Evolutionary conservation across 2,797 vertebrate genomes (phyloP), one percentile per base, ranked within the genome.

Genomic region (Allochrocebus solatus): DNA sequence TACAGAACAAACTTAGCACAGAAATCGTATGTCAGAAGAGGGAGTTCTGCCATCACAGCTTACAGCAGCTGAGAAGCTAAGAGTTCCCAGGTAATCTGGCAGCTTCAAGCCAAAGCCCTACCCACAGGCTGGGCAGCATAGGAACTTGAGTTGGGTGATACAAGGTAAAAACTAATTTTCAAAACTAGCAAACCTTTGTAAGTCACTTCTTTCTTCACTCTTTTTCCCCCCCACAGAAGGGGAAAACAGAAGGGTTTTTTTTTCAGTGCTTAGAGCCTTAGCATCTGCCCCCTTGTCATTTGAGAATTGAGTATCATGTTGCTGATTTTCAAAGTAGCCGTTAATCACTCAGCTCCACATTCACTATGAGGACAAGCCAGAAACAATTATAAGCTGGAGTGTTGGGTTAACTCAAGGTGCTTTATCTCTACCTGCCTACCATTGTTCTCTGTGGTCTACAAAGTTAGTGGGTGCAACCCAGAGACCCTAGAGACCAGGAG

Each of bases 81-180:
- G 84, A 8, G 21, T 57, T 70, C 85, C 59, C 55, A 57, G 39
- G 41, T 14, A 8, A 64, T n/a, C 74, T 21, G n/a, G 50, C 26
- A 57, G 26, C 79, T 28, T 61, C 50, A n/a, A 91, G 59, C 9
- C 64, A 53, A 76, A 72, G n/a, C 78, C 70, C 53, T 41, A n/a
- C 13, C 53, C 59, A 30, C 4, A 41, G 26, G 48, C 53, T 26
- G 70, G 89, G 87, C 48, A 26, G 17, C 57, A n/a, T 33, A 67
- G 89, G 30, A 87, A 55, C 39, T 89, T 5, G 21, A 59, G 81
- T 6, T 72, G 91, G 94, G 97, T 97, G 86, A 97, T 79, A 94
- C 96, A 95, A 97, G 96, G 96, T 98, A 96, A 98, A 95, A 76
- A 92, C 81, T 93, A 84, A 88, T 96, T 96, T 97, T 92, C 50